Conservation (phyloP, 2,113 vertebrate species). For the Brienomyrus brachyistius region DNA sequence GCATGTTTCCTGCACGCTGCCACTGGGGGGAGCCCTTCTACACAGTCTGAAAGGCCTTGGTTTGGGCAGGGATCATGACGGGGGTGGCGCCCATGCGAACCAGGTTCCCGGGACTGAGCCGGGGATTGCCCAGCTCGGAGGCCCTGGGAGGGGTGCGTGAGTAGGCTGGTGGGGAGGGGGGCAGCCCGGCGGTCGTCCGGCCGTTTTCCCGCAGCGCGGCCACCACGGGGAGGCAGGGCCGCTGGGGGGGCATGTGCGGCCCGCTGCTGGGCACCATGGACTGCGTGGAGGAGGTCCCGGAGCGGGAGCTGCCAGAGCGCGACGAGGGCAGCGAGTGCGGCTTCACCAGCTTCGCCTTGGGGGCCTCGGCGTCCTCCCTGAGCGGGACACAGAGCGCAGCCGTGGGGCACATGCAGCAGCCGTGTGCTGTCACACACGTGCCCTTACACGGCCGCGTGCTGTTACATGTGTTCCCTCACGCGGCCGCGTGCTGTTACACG, state of each 20-base stretch:
- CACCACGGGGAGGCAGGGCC: slow-evolving; percentile 48
- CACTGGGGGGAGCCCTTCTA: slow-evolving; percentile 35
- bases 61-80: slow-evolving; percentile 69
- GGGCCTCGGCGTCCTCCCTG: slow-evolving; percentile 88
- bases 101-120: slow-evolving; percentile 51
- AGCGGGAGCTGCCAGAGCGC: slow-evolving; percentile 77
- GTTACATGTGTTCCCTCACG: background rate
- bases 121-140: slow-evolving; percentile 43
- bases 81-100: slow-evolving; percentile 59
- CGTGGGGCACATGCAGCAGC: background rate
- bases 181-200: slow-evolving; percentile 45
- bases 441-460: no score
- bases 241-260: slow-evolving; percentile 67
- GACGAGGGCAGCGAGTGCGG: slow-evolving; percentile 78
- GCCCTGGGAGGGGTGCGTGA: slow-evolving; percentile 48
- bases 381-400: slow-evolving; percentile 21
- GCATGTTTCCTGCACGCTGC: background rate
- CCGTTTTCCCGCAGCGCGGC: slow-evolving; percentile 35
- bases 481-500: background rate
- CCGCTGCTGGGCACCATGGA: slow-evolving; percentile 77
- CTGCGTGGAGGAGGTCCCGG: slow-evolving; percentile 80
- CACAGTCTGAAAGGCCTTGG: slow-evolving; percentile 76
- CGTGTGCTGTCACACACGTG: background rate
- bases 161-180: slow-evolving; percentile 52
- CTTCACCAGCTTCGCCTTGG: slow-evolving; percentile 80